phyloP scores from a whole-genome alignment of 2,888 invertebrate genomes.

The Nemoura dubitans region DNA sequence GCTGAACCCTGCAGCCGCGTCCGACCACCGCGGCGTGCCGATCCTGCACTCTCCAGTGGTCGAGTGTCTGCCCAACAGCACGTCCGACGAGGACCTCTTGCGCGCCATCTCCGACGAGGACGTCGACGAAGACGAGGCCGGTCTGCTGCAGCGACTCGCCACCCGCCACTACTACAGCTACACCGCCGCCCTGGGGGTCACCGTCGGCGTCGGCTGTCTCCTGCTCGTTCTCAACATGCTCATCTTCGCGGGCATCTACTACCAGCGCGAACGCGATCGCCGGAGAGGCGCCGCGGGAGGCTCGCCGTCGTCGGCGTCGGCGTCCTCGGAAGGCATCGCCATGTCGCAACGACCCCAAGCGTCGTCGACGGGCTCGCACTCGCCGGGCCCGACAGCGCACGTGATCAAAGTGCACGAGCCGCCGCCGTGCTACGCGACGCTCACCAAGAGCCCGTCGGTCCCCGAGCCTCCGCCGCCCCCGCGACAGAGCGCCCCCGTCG shows the following conservation, averaged over 20 bases:
- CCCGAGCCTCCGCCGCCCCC: conserved; percentile 55
- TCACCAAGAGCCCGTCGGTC: conserved; percentile 56
- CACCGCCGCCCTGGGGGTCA: conserved; percentile 80
- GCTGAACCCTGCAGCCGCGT: conserved; percentile 55
- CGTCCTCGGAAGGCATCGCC: conserved; percentile 58
- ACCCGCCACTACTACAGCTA: conserved; percentile 67
- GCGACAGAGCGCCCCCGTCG: conserved; percentile 55
- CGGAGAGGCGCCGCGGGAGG: conserved; percentile 55
- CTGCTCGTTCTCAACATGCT: conserved; percentile 76
- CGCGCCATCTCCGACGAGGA: conserved; percentile 56
- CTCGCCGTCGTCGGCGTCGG: conserved; percentile 51
- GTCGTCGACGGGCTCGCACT: conserved; percentile 47
- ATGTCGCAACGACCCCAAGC: conserved; percentile 57
- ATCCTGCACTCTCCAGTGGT: conserved; percentile 45
- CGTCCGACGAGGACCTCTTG: conserved; percentile 51
- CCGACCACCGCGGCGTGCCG: conserved; percentile 49
- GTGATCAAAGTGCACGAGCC: conserved; percentile 58
- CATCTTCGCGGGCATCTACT: conserved; percentile 80
- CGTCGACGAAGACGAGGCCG: conserved; percentile 63
- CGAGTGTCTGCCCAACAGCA: conserved; percentile 52
- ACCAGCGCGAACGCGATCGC: conserved; percentile 69
- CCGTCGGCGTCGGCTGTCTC: conserved; percentile 78
- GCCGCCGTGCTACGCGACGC: conserved; percentile 65
- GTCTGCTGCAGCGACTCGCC: conserved; percentile 64
- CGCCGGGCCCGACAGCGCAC: conserved; percentile 55